Conservation (phyloP, 2,797 vertebrate genomes). For the Anas bahamensis region DNA sequence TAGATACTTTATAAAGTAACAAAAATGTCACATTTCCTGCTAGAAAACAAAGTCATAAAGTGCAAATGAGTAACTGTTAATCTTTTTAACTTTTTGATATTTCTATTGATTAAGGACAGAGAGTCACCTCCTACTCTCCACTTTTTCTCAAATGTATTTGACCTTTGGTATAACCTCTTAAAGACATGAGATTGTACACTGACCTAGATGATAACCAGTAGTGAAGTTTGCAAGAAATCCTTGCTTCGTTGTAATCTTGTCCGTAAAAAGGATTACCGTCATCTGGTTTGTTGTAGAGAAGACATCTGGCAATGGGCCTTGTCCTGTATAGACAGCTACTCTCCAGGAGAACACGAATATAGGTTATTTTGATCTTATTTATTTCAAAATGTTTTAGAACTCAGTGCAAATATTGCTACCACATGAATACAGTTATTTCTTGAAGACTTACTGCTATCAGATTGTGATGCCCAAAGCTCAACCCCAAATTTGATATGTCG, state of each 20-base stretch:
- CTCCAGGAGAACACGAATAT: background rate
- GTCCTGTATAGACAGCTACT: slow-evolving; percentile 77
- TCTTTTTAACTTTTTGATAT: background rate
- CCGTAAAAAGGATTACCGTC: slow-evolving; percentile 83
- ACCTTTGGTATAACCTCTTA: background rate
- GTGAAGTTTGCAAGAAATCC: slow-evolving; percentile 94
- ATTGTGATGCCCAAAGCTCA: background rate
- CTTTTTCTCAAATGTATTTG: background rate
- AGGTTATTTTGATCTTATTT: background rate
- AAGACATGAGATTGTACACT: background rate
- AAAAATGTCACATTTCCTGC: background rate
- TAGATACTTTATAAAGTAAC: background rate
- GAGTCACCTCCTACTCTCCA: background rate
- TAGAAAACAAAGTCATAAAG: background rate
- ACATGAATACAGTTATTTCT: background rate
- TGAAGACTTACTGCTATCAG: background rate
- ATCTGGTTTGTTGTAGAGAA: slow-evolving; percentile 89
- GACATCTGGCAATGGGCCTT: slow-evolving; percentile 77
- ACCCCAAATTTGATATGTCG: background rate
- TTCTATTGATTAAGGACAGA: background rate
- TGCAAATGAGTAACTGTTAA: background rate
- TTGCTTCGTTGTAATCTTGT: background rate
- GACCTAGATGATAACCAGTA: slow-evolving; percentile 84
- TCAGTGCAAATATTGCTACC: background rate
- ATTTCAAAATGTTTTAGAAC: background rate